phyloP scores from a whole-genome alignment of 2,888 invertebrate genomes.

The Drosophila paranaensis region DNA sequence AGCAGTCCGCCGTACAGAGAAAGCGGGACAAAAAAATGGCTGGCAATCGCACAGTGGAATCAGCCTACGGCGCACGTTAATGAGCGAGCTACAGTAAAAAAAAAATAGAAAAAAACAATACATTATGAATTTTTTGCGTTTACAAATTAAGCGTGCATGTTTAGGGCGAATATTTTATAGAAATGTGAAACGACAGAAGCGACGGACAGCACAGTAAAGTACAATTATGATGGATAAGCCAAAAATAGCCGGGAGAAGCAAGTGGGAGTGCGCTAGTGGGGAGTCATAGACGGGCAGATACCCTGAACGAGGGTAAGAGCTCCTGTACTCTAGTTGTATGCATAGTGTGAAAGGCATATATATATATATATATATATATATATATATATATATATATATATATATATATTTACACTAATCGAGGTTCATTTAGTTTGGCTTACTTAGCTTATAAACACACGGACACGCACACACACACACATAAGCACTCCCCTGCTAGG shows the following conservation, averaged over 20 bases:
- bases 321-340: too few species aligned
- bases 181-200: constrained; percentile 27
- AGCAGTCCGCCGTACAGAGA: constrained; percentile 10
- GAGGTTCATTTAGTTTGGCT: too few species aligned
- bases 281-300: background rate
- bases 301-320: background rate
- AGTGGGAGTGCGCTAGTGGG: background rate
- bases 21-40: constrained; percentile 15
- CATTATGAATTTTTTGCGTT: constrained; percentile 48
- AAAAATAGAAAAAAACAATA: constrained; percentile 48
- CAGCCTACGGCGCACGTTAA: constrained; percentile 40
- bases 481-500: too few species aligned
- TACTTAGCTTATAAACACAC: too few species aligned
- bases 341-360: too few species aligned
- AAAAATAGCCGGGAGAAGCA: constrained; percentile 3
- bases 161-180: constrained; percentile 57
- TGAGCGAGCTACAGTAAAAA: constrained; percentile 15
- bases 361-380: too few species aligned
- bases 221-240: constrained; percentile 46
- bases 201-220: constrained; percentile 29
- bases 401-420: too few species aligned
- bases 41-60: constrained; percentile 58
- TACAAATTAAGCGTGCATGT: constrained; percentile 80
- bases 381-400: too few species aligned
- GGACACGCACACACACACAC: too few species aligned